phyloP scores from a whole-genome alignment of 2,113 vertebrate genomes.

The Leptobrachium ailaonicum region DNA sequence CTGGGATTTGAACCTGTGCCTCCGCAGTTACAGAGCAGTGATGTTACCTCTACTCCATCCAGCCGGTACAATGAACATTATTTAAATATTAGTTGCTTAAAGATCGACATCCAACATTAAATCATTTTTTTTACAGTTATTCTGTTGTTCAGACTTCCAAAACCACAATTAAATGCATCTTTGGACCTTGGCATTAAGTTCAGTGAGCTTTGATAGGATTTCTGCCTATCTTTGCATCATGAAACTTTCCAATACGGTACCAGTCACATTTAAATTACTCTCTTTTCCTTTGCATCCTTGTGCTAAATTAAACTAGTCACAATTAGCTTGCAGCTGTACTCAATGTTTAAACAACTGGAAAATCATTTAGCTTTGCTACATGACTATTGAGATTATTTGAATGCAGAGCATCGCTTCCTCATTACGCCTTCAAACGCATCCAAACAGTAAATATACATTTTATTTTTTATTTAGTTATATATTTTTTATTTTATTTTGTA shows the following conservation, averaged over 20 bases:
- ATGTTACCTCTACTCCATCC: too few relatives aligned
- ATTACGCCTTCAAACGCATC: conserved; percentile 9
- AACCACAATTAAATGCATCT: too few relatives aligned
- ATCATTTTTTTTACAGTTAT: too few relatives aligned
- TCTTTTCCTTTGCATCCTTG: conserved; percentile 55
- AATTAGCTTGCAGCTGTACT: conserved; percentile 63
- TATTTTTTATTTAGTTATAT: conserved; percentile 10
- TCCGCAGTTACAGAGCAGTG: too few relatives aligned
- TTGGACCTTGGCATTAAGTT: neutral
- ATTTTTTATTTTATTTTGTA: neutral
- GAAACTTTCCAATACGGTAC: neutral
- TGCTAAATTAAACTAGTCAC: conserved; percentile 51
- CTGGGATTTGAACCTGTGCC: too few relatives aligned
- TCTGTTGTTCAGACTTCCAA: too few relatives aligned
- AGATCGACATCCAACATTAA: too few relatives aligned
- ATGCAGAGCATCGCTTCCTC: conserved; percentile 47
- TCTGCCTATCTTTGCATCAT: neutral
- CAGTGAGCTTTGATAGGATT: neutral
- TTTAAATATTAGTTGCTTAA: too few relatives aligned
- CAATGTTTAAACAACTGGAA: conserved; percentile 64
- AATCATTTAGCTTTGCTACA: conserved; percentile 60
- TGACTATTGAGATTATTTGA: conserved; percentile 55
- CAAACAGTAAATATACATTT: conserved; percentile 52
- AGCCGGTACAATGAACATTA: too few relatives aligned
- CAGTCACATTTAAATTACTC: neutral